These are phyloP conservation scores for Drosophila jambulina DNA, from an alignment of 1,140 invertebrate species.

Conservation along the genomic window DNA sequence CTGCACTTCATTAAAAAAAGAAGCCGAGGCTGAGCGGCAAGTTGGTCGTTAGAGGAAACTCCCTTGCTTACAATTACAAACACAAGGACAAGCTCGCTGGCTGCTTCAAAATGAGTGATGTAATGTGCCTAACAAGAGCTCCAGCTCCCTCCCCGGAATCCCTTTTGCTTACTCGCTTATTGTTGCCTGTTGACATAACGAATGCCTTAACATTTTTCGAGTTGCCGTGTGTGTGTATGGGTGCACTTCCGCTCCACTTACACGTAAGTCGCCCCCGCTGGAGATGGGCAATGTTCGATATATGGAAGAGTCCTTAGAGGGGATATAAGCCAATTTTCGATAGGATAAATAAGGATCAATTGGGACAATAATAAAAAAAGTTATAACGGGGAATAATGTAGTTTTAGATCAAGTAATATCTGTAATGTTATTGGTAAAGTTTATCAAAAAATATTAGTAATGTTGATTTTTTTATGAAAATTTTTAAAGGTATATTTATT, in stretches of 20 bases:
- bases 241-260: conserved; percentile 79
- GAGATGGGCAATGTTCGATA: conserved; percentile 5
- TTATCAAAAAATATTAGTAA: too few relatives aligned
- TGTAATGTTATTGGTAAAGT: too few relatives aligned
- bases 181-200: conserved; percentile 82
- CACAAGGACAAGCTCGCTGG: conserved; percentile 33
- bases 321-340: neutral
- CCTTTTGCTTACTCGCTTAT: conserved; percentile 40
- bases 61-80: conserved; percentile 71
- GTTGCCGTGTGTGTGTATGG: conserved; percentile 31
- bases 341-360: neutral
- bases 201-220: conserved; percentile 78
- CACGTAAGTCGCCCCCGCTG: conserved; percentile 68
- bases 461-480: too few relatives aligned
- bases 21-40: conserved; percentile 18
- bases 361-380: too few relatives aligned
- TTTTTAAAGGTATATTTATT: neutral
- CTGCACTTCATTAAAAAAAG: conserved; percentile 75
- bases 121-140: conserved; percentile 73
- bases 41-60: conserved; percentile 63
- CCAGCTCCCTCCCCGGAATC: conserved; percentile 5
- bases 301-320: neutral
- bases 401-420: too few relatives aligned
- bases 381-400: too few relatives aligned
- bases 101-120: conserved; percentile 71